phyloP scores from a whole-genome alignment of 2,888 invertebrate genomes.

The Rhaphigaster nebulosa region DNA sequence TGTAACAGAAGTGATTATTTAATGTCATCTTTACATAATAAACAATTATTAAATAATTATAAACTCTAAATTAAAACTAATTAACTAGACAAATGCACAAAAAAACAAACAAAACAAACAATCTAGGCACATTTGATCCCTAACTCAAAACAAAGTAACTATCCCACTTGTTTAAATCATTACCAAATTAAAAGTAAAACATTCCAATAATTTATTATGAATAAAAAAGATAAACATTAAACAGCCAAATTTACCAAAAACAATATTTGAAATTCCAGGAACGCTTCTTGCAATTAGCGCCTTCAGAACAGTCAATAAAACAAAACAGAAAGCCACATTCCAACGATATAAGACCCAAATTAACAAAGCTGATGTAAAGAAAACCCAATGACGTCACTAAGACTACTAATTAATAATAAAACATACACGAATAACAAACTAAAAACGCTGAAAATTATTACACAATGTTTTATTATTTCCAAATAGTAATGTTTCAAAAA shows the following conservation, averaged over 20 bases:
- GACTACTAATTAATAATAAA: no score
- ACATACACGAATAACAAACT: no score
- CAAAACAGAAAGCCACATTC: not conserved
- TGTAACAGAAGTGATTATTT: not conserved
- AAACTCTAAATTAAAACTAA: not conserved
- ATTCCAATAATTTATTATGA: not conserved
- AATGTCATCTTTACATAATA: not conserved
- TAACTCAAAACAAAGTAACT: not conserved
- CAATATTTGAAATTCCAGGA: not conserved
- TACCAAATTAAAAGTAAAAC: not conserved
- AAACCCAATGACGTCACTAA: not conserved
- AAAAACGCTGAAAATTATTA: no score
- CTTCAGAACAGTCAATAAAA: conserved; percentile 5
- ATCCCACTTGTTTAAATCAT: not conserved
- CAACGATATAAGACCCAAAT: not conserved
- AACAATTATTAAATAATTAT: not conserved
- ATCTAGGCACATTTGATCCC: not conserved
- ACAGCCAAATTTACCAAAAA: not conserved
- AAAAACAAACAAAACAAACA: not conserved
- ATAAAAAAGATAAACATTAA: not conserved
- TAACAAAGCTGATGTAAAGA: not conserved
- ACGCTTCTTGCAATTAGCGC: not conserved
- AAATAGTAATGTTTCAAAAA: no score
- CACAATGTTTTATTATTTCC: no score
- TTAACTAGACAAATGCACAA: not conserved